Conservation (phyloP, 64 coral and sea anemone species). For the Actinia equina region DNA sequence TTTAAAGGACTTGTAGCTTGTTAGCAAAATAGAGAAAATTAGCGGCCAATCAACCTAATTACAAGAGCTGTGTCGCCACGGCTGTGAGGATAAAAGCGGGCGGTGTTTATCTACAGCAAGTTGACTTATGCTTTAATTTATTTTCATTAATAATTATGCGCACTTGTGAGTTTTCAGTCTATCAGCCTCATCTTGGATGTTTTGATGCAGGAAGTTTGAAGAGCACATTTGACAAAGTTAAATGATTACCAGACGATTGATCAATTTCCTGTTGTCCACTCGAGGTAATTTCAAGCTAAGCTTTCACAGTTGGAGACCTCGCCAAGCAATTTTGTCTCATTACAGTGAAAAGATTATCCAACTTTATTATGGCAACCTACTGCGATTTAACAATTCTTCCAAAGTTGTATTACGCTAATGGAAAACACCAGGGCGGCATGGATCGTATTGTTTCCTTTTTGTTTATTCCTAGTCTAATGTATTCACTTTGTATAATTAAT, state of each 20-base stretch:
- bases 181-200: background rate
- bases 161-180: background rate
- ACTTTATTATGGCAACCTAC: background rate
- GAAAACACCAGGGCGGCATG: background rate
- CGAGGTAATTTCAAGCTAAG: constrained; percentile 13
- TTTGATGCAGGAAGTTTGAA: background rate
- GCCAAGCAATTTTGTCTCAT: constrained; percentile 15
- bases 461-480: constrained; percentile 58
- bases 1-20: background rate
- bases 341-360: background rate
- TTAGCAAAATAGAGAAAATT: constrained; percentile 18
- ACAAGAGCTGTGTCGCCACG: constrained; percentile 73
- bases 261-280: background rate
- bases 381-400: background rate
- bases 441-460: background rate
- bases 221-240: background rate
- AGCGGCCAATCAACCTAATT: constrained; percentile 80
- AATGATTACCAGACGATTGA: background rate
- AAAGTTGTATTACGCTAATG: background rate
- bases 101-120: background rate
- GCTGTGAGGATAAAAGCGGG: constrained; percentile 40
- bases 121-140: background rate
- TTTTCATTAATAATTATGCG: background rate
- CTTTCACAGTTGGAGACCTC: background rate
- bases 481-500: constrained; percentile 89